Percentiles rank a stretch among this genome's conserved stretches.
Conservation (phyloP, 2,113 vertebrate genomes). For the Catagonus wagneri region DNA sequence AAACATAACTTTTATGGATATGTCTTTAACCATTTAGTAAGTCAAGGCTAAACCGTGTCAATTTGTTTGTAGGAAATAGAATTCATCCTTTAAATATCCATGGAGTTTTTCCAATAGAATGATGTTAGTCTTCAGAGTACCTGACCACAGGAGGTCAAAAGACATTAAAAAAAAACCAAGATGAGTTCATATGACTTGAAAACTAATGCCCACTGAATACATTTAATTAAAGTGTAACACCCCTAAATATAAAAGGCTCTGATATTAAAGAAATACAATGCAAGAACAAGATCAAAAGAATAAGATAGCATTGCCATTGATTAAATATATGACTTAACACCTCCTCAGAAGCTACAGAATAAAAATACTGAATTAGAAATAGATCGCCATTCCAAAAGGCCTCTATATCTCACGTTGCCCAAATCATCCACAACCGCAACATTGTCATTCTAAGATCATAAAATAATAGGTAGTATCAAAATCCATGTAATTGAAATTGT, state of each 20-base stretch:
- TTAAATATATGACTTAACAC: background rate
- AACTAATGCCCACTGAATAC: background rate
- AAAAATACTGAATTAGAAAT: background rate
- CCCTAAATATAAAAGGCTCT: background rate
- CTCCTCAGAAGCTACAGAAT: background rate
- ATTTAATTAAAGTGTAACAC: slow-evolving; percentile 24
- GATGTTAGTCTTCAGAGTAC: background rate
- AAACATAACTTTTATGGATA: background rate
- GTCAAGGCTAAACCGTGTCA: background rate
- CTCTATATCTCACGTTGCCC: background rate
- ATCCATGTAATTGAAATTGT: slow-evolving; percentile 53
- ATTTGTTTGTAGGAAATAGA: slow-evolving; percentile 11
- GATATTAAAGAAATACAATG: background rate
- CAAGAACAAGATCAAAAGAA: slow-evolving; percentile 4
- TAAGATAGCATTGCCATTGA: background rate
- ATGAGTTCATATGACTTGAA: slow-evolving; percentile 2
- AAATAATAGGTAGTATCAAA: slow-evolving; percentile 64
- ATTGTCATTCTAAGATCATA: slow-evolving; percentile 49
- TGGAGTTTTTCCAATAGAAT: background rate
- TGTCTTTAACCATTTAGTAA: background rate
- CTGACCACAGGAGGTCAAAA: background rate
- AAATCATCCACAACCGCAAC: background rate
- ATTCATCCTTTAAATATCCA: background rate
- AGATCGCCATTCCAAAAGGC: background rate
- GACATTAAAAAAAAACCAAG: background rate